A percentile compares a stretch with the other conserved stretches of the same genome.
Conservation (phyloP, 2,113 vertebrate species). For the Athene noctua region DNA sequence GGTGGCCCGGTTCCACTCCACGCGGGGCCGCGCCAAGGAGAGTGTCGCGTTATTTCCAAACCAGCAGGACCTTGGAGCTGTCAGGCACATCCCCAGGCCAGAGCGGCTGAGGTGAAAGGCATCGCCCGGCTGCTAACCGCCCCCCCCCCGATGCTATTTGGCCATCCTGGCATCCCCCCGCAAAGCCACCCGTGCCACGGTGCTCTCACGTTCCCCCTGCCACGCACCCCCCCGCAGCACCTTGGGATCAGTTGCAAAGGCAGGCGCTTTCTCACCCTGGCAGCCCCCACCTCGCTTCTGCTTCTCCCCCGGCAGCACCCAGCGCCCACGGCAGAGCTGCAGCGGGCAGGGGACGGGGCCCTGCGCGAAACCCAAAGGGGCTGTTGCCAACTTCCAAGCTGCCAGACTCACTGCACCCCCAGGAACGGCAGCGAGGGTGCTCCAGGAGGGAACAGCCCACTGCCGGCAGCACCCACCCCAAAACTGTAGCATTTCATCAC, state of each 20-base stretch:
- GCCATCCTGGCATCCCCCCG: neutral
- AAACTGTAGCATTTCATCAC: neutral
- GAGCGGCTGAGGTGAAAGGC: neutral
- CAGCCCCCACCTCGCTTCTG: no score
- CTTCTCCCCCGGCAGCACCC: neutral
- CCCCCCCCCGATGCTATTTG: neutral
- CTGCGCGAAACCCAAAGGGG: neutral
- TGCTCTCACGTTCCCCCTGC: neutral
- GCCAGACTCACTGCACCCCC: neutral
- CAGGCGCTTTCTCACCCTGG: neutral
- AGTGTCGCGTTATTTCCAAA: no score
- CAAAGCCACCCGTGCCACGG: neutral
- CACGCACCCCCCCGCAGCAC: neutral
- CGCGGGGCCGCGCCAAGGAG: no score
- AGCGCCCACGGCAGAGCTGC: neutral
- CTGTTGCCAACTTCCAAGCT: neutral
- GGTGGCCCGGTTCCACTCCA: no score
- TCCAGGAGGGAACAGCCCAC: neutral
- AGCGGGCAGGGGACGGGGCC: accelerated
- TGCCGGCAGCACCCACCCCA: no score
- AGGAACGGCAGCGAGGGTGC: accelerated
- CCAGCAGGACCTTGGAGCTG: neutral
- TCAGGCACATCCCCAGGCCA: accelerated
- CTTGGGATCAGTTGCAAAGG: no score
- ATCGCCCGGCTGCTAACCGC: neutral